Evolutionary conservation across 2,888 invertebrate genomes (phyloP).

Genomic region (Selenia dentaria): DNA sequence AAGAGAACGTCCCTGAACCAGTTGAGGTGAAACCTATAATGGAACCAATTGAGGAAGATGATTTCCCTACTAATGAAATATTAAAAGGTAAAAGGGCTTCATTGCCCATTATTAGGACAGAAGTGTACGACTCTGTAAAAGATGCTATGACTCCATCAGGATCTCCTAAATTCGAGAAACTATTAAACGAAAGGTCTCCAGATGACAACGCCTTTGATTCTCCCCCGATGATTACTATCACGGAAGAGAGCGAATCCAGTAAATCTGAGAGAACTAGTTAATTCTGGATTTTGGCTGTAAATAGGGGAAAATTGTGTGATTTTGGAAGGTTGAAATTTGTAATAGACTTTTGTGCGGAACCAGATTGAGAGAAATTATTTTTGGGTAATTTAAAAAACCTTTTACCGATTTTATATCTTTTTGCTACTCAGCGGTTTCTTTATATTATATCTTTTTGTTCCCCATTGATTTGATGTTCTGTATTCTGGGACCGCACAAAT

Average conservation of each 20-base stretch:
- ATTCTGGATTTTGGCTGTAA: constrained; percentile 41
- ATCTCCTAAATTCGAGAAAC: constrained; percentile 85
- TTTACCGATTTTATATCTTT: background rate
- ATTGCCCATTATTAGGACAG: constrained; percentile 71
- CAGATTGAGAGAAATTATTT: constrained; percentile 11
- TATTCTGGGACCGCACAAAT: constrained; percentile 17
- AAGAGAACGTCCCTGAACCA: constrained; percentile 52
- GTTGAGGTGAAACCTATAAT: constrained; percentile 45
- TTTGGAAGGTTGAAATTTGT: constrained; percentile 18
- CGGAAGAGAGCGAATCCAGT: constrained; percentile 73
- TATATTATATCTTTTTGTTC: background rate
- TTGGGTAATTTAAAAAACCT: background rate
- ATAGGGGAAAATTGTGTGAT: constrained; percentile 21
- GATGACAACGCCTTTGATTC: constrained; percentile 58
- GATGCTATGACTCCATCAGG: constrained; percentile 78
- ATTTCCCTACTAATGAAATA: constrained; percentile 57
- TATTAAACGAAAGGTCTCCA: constrained; percentile 81
- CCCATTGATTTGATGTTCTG: too few species aligned
- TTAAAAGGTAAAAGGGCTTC: constrained; percentile 70
- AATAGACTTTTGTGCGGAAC: constrained; percentile 26
- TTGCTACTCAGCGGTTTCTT: background rate
- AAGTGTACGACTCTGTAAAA: constrained; percentile 83
- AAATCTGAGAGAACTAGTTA: constrained; percentile 74
- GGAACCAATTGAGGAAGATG: constrained; percentile 70
- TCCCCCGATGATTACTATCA: constrained; percentile 78